Percentiles rank a stretch among this genome's conserved stretches.
Evolutionary conservation across 2,888 invertebrate species (phyloP).

Genomic region (Eremobia ochroleuca): DNA sequence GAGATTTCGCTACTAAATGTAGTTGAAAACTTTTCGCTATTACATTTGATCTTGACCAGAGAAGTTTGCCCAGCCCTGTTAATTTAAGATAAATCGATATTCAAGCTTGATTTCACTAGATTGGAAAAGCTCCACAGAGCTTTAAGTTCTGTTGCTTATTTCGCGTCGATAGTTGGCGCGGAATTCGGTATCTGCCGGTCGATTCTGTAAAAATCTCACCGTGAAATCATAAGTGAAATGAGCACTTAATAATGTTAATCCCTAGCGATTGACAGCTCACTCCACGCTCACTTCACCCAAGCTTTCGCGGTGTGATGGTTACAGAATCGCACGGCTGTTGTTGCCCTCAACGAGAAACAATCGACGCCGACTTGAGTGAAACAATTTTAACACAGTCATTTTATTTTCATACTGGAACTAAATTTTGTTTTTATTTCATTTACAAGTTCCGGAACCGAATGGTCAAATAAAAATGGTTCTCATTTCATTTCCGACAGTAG

Average conservation of each 20-base stretch:
- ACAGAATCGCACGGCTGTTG: too few relatives aligned
- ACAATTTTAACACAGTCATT: conserved; percentile 36
- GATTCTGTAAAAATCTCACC: too few relatives aligned
- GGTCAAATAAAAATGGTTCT: background rate
- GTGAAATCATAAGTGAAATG: too few relatives aligned
- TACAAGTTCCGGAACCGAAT: background rate
- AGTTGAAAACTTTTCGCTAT: conserved; percentile 27
- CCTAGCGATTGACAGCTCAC: too few relatives aligned
- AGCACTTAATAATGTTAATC: too few relatives aligned
- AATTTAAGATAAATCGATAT: conserved; percentile 46
- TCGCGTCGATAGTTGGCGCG: conserved; percentile 6
- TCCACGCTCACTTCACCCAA: too few relatives aligned
- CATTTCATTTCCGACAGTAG: background rate
- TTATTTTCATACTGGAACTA: conserved; percentile 11
- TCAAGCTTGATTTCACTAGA: conserved; percentile 46
- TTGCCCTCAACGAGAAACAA: conserved; percentile 20
- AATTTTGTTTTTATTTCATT: conserved; percentile 17
- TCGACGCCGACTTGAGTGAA: conserved; percentile 20
- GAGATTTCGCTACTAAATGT: conserved; percentile 37
- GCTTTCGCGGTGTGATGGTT: too few relatives aligned
- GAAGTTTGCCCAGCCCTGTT: conserved; percentile 18
- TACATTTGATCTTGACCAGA: conserved; percentile 34
- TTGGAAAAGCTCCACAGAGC: conserved; percentile 8
- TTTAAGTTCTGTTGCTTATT: conserved; percentile 44
- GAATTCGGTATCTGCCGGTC: conserved; percentile 49